phyloP scores from a whole-genome alignment of 2,113 vertebrate species.

The Pomatorhinus ruficollis region DNA sequence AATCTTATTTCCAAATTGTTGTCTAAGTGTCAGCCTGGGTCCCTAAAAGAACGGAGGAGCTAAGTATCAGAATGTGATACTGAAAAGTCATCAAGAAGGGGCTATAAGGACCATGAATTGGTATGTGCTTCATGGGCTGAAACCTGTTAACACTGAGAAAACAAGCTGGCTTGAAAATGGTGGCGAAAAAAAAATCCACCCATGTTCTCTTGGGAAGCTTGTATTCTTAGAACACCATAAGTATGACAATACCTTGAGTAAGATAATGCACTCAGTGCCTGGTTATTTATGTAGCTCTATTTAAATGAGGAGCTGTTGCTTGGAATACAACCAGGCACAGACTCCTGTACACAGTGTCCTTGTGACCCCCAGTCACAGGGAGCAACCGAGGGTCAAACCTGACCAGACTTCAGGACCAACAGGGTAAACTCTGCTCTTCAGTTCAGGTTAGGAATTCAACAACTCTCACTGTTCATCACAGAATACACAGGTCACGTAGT shows the following conservation, averaged over 20 bases:
- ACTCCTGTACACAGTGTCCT: not conserved
- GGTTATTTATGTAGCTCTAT: not conserved
- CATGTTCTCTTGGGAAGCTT: not conserved
- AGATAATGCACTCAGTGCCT: not conserved
- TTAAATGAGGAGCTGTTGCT: not conserved
- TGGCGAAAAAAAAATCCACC: not conserved
- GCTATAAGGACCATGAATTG: not conserved
- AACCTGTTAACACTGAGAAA: not conserved
- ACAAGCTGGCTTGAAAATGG: not conserved
- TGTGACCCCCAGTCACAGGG: rapidly evolving
- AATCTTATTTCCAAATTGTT: not conserved
- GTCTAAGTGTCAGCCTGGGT: not conserved
- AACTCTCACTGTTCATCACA: not conserved
- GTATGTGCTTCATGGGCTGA: not conserved
- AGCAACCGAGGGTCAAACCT: not conserved
- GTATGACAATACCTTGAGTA: not conserved
- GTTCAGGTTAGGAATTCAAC: not conserved
- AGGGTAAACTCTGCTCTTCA: not conserved
- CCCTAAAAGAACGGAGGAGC: not conserved
- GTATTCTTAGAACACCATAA: not conserved
- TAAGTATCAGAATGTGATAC: not conserved
- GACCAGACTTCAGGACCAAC: not conserved
- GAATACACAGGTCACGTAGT: not conserved
- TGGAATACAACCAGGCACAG: not conserved
- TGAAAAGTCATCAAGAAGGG: not conserved